phyloP scores from a whole-genome alignment of 2,113 vertebrate species.

The Nettapus auritus region DNA sequence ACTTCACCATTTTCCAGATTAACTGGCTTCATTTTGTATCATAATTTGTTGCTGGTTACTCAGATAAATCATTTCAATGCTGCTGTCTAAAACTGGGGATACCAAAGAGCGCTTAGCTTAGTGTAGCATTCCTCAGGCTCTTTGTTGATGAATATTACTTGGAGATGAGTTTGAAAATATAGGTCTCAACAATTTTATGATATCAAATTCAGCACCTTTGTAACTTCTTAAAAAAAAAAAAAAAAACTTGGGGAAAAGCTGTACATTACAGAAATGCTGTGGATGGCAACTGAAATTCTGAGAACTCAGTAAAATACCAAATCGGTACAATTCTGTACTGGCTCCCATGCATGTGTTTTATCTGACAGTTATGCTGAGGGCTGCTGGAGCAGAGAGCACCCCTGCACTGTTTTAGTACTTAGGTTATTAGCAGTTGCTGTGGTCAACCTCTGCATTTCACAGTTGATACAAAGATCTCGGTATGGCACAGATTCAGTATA shows the following conservation, averaged over 20 bases:
- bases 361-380: background rate
- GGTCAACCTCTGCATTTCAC: background rate
- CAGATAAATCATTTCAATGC: background rate
- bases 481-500: background rate
- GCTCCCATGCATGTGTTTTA: background rate
- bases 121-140: background rate
- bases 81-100: background rate
- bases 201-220: background rate
- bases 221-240: background rate
- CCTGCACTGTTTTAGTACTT: background rate
- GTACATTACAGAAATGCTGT: background rate
- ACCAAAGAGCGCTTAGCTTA: background rate
- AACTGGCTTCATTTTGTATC: background rate
- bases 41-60: background rate
- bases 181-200: background rate
- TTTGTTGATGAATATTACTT: background rate
- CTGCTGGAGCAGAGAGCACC: background rate
- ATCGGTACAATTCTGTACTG: background rate
- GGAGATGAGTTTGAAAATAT: background rate
- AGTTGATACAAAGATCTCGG: background rate
- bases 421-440: background rate
- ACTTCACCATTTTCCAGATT: background rate
- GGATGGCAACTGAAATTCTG: background rate
- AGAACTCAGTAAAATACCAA: background rate
- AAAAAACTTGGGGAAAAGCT: background rate